These are phyloP conservation scores for Lagopus muta DNA, from an alignment of 2,113 vertebrate genomes.

Conservation along the genomic window DNA sequence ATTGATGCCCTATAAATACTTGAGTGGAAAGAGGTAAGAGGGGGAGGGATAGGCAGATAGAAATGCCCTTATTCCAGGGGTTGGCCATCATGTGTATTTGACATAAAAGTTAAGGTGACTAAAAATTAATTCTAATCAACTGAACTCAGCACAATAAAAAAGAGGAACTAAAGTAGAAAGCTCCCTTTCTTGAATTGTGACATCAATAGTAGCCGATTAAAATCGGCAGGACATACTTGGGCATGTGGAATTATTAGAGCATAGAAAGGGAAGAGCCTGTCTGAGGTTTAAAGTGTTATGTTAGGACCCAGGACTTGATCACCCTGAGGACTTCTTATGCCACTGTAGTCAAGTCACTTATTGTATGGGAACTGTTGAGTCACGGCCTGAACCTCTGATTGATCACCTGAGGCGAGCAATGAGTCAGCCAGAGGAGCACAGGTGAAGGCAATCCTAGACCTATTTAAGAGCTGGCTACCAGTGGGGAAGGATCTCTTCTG, in stretches of 20 bases:
- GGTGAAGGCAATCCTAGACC: too few species aligned
- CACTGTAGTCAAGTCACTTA: not conserved
- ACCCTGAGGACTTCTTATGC: not conserved
- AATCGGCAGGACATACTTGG: not conserved
- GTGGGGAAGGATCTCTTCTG: too few species aligned
- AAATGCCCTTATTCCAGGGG: not conserved
- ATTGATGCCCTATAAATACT: conserved; percentile 29
- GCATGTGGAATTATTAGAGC: not conserved
- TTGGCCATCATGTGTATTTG: not conserved
- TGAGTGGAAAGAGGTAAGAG: not conserved
- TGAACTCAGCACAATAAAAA: not conserved
- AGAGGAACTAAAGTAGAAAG: not conserved
- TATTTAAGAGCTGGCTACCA: too few species aligned
- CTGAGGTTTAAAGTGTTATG: not conserved
- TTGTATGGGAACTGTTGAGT: too few species aligned
- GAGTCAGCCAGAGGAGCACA: too few species aligned
- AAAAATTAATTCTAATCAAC: not conserved
- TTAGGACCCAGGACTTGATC: not conserved
- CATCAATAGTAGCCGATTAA: not conserved
- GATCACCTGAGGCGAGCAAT: too few species aligned
- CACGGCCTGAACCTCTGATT: too few species aligned
- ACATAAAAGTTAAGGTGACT: not conserved
- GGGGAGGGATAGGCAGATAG: not conserved
- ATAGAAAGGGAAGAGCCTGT: not conserved
- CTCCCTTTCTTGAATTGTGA: not conserved